Evolutionary conservation across 2,113 vertebrate species (phyloP).

Genomic region (Vireo altiloquus): DNA sequence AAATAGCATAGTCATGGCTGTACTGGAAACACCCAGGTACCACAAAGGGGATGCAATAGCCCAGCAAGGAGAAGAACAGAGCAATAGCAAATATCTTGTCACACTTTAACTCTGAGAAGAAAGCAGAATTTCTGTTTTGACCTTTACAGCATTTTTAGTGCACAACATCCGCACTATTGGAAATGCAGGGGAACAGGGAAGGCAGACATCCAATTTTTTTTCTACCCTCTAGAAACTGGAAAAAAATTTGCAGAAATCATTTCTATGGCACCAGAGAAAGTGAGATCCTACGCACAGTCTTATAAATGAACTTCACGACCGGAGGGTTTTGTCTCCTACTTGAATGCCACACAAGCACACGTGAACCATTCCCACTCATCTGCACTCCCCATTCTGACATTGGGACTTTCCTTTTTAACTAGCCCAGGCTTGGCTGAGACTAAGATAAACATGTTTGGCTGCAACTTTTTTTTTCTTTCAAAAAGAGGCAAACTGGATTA

Average conservation of each 20-base stretch:
- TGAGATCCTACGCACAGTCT: background rate
- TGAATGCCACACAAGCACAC: background rate
- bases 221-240: background rate
- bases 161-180: background rate
- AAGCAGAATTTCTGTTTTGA: background rate
- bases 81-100: background rate
- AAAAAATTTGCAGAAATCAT: background rate
- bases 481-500: slow-evolving; percentile 80
- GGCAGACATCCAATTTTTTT: background rate
- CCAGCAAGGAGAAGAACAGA: background rate
- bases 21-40: background rate
- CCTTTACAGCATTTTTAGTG: background rate
- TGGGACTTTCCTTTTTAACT: slow-evolving; percentile 31
- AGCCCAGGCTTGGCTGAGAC: slow-evolving; percentile 28
- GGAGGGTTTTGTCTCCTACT: background rate
- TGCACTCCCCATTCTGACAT: background rate
- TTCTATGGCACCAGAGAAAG: background rate
- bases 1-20: background rate
- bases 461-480: slow-evolving; percentile 57
- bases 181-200: background rate
- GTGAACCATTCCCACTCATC: background rate
- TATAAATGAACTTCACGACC: background rate
- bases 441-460: slow-evolving; percentile 65
- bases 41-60: background rate
- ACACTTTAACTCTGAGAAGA: background rate